Evolutionary conservation across 1,140 invertebrate species (phyloP).

Genomic region (Diprion similis): DNA sequence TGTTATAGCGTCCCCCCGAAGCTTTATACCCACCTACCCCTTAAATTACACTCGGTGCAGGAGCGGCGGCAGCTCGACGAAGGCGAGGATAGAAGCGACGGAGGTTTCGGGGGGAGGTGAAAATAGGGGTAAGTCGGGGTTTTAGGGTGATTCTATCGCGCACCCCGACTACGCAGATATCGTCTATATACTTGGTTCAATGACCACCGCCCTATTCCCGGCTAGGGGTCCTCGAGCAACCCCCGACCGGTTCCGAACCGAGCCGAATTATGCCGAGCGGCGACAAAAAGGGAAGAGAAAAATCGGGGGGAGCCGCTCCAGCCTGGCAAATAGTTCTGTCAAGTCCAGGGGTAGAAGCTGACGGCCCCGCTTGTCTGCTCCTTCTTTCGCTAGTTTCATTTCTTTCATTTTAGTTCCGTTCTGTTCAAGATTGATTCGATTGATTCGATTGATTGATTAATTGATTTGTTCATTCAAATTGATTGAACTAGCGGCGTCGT

Average conservation of each 20-base stretch:
- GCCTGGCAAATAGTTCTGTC: conserved; percentile 46
- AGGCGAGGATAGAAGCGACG: not conserved
- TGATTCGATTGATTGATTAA: conserved; percentile 31
- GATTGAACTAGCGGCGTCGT: conserved; percentile 5
- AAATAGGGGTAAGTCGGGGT: not conserved
- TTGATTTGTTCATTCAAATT: conserved; percentile 25
- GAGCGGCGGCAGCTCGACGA: not conserved
- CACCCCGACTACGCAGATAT: conserved; percentile 51
- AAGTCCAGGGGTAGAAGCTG: conserved; percentile 58
- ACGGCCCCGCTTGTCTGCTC: conserved; percentile 57
- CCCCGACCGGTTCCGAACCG: conserved; percentile 22
- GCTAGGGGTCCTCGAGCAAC: conserved; percentile 31
- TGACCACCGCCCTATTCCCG: conserved; percentile 60
- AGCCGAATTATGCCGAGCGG: conserved; percentile 16
- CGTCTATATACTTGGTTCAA: conserved; percentile 56
- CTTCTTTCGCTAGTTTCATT: conserved; percentile 62
- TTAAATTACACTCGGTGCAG: too few relatives aligned
- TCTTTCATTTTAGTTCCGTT: conserved; percentile 57
- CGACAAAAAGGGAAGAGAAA: conserved; percentile 21
- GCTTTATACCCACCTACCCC: too few relatives aligned
- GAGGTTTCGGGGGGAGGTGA: not conserved
- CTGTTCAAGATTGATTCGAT: conserved; percentile 32
- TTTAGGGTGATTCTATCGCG: conserved; percentile 32
- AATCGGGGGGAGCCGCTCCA: conserved; percentile 24
- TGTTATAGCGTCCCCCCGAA: too few relatives aligned